phyloP scores from a whole-genome alignment of 2,797 vertebrate species.

The Bryconaethiops microstoma region DNA sequence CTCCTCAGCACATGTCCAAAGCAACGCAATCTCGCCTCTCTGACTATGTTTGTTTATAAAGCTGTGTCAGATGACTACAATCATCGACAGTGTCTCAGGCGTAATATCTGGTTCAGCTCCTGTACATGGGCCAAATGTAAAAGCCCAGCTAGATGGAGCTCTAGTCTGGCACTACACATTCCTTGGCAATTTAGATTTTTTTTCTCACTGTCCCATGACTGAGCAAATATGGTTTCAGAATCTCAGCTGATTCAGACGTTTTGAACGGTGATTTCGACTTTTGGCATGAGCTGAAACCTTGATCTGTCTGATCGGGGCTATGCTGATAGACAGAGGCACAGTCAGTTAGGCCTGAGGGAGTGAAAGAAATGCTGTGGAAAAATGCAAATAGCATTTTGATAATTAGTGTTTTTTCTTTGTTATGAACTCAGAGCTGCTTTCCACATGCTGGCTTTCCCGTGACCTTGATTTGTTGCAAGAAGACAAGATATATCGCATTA shows the following conservation, averaged over 20 bases:
- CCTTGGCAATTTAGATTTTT: not conserved
- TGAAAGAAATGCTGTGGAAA: too few species aligned
- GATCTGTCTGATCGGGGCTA: not conserved
- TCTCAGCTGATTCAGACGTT: not conserved
- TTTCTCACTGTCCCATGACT: not conserved
- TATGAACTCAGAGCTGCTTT: not conserved
- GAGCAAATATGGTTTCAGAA: not conserved
- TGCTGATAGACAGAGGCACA: too few species aligned
- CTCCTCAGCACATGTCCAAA: too few species aligned
- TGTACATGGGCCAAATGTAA: not conserved
- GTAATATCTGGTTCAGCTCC: not conserved
- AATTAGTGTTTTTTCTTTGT: not conserved
- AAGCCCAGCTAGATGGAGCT: not conserved
- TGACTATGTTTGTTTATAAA: too few species aligned
- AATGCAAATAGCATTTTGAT: too few species aligned
- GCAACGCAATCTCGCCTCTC: too few species aligned
- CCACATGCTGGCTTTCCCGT: not conserved
- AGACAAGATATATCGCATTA: not conserved
- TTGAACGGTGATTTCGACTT: not conserved
- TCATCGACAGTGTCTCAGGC: too few species aligned
- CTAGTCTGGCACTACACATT: not conserved
- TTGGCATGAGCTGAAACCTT: not conserved
- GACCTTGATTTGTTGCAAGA: not conserved
- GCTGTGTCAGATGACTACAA: too few species aligned
- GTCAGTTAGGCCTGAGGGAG: too few species aligned